Conservation (phyloP, 1,140 invertebrate genomes). For the Branchinecta lynchi region DNA sequence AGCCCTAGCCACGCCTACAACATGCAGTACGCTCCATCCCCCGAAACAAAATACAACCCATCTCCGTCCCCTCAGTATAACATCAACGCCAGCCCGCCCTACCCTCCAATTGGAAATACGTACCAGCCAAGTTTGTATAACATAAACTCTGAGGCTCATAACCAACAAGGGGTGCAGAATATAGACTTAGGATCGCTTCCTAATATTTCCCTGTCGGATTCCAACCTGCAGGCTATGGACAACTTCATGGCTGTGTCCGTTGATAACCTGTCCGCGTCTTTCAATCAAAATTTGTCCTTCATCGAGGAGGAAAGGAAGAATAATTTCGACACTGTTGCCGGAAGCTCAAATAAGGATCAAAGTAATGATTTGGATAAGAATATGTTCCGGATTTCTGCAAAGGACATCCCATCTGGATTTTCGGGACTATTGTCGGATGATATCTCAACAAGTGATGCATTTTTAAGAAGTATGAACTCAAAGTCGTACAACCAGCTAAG, state of each 20-base stretch:
- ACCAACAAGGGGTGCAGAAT: background rate
- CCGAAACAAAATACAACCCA: background rate
- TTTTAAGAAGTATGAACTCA: background rate
- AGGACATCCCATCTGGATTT: background rate
- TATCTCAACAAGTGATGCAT: background rate
- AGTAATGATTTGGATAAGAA: conserved; percentile 10
- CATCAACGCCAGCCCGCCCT: background rate
- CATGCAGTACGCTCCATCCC: background rate
- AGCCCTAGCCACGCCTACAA: background rate
- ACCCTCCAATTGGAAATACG: background rate
- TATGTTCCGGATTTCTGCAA: background rate
- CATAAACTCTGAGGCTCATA: background rate
- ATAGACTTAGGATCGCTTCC: background rate
- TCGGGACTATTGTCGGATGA: background rate
- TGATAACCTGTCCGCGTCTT: background rate
- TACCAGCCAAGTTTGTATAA: background rate
- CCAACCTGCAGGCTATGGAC: background rate
- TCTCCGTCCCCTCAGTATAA: conserved; percentile 5
- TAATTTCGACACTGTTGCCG: background rate
- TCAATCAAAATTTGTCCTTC: conserved; percentile 1
- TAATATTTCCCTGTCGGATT: background rate
- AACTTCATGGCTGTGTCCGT: background rate
- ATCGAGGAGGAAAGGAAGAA: background rate
- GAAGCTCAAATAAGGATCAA: conserved; percentile 2
- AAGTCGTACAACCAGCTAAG: background rate